Percentiles rank a stretch among this genome's conserved stretches.
These are phyloP conservation scores for Arctopsyche grandis DNA, from an alignment of 1,140 invertebrate species.

Conservation along the genomic window DNA sequence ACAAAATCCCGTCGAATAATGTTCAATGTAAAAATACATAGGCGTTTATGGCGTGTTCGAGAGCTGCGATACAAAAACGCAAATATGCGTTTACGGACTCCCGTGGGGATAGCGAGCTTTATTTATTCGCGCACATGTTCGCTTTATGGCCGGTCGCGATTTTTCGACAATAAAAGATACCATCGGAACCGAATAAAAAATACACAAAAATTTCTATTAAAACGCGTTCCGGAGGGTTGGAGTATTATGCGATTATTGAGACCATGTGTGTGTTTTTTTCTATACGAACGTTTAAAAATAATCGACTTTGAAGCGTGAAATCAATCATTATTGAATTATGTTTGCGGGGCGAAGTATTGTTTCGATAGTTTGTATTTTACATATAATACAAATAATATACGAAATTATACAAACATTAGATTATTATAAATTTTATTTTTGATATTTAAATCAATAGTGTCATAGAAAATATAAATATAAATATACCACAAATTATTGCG, in stretches of 20 bases:
- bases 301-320: too few species aligned
- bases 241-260: too few species aligned
- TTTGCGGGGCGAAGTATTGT: too few species aligned
- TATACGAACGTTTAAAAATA: neutral
- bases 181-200: neutral
- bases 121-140: slow-evolving; percentile 30
- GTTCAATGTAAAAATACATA: neutral
- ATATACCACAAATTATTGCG: too few species aligned
- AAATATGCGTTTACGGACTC: slow-evolving; percentile 21
- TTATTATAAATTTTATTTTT: too few species aligned
- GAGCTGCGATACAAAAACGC: slow-evolving; percentile 12
- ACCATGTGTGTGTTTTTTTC: neutral
- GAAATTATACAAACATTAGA: too few species aligned
- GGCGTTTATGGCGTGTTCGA: neutral
- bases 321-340: too few species aligned
- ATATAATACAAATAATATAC: too few species aligned
- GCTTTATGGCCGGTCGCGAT: slow-evolving; percentile 9
- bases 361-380: too few species aligned
- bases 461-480: too few species aligned
- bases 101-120: slow-evolving; percentile 5
- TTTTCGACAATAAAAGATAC: slow-evolving; percentile 31
- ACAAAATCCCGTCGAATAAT: too few species aligned
- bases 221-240: neutral
- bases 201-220: neutral
- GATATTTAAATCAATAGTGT: too few species aligned